Evolutionary conservation across 2,888 invertebrate species (phyloP).

Genomic region (Priocnemis perturbator): DNA sequence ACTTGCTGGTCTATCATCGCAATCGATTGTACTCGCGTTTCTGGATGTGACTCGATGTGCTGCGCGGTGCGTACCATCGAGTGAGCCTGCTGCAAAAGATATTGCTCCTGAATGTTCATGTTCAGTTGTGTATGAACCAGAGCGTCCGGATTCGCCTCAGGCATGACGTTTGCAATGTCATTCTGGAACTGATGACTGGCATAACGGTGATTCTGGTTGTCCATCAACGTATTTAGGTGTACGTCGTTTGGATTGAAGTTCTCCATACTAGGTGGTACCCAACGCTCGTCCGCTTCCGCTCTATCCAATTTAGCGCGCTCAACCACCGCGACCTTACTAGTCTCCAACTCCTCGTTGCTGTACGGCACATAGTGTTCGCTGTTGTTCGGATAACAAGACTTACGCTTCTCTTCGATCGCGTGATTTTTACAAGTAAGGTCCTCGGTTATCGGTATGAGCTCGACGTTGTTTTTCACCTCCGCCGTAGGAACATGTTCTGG

Average conservation of each 20-base stretch:
- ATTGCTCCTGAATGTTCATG: slow-evolving; percentile 69
- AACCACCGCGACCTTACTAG: slow-evolving; percentile 69
- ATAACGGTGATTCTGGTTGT: slow-evolving; percentile 71
- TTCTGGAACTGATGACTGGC: slow-evolving; percentile 64
- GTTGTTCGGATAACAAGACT: slow-evolving; percentile 63
- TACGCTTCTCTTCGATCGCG: slow-evolving; percentile 65
- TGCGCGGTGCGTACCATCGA: slow-evolving; percentile 58
- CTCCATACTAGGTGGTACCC: slow-evolving; percentile 80
- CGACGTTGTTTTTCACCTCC: slow-evolving; percentile 29
- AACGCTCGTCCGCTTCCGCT: slow-evolving; percentile 79
- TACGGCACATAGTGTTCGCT: slow-evolving; percentile 64
- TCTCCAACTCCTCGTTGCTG: slow-evolving; percentile 71
- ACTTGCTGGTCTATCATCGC: slow-evolving; percentile 63
- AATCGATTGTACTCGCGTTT: slow-evolving; percentile 50
- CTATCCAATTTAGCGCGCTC: slow-evolving; percentile 74
- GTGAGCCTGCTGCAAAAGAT: slow-evolving; percentile 66
- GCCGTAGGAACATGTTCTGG: slow-evolving; percentile 29
- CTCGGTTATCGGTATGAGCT: slow-evolving; percentile 8
- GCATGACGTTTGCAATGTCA: slow-evolving; percentile 59
- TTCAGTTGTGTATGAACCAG: slow-evolving; percentile 64
- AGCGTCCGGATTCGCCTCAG: slow-evolving; percentile 57
- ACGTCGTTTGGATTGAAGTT: slow-evolving; percentile 68
- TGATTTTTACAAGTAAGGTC: slow-evolving; percentile 54
- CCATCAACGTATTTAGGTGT: slow-evolving; percentile 66
- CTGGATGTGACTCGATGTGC: slow-evolving; percentile 60